phyloP scores from a whole-genome alignment of 2,888 invertebrate genomes.

The Creontiades dilutus region DNA sequence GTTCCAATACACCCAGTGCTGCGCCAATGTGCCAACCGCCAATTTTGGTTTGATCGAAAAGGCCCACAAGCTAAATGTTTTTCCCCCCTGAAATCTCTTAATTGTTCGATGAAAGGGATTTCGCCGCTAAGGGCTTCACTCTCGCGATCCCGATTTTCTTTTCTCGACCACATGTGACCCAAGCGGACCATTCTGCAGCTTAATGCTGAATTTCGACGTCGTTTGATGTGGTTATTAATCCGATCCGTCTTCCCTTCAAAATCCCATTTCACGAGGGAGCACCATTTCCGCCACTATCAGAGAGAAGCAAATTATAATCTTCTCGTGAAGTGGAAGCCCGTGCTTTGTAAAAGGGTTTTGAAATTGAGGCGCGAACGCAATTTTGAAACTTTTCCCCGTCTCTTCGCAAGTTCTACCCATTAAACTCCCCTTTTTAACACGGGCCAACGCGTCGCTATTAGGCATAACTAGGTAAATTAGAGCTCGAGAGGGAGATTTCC shows the following conservation, averaged over 20 bases:
- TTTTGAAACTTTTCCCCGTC: constrained; percentile 33
- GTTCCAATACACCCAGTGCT: too few species aligned
- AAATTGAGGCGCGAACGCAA: constrained; percentile 39
- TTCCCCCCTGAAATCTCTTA: too few species aligned
- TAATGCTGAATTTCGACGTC: not conserved
- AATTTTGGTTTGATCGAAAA: too few species aligned
- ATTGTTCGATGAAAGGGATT: too few species aligned
- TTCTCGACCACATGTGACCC: not conserved
- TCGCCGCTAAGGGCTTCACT: too few species aligned
- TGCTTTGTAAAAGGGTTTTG: constrained; percentile 31
- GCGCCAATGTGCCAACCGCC: too few species aligned
- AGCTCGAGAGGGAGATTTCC: constrained; percentile 17
- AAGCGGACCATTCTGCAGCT: not conserved
- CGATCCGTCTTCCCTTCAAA: not conserved
- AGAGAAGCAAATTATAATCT: constrained; percentile 37
- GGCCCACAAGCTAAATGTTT: too few species aligned
- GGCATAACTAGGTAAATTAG: constrained; percentile 36
- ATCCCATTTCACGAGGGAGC: not conserved
- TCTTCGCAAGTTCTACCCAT: not conserved
- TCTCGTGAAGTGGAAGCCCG: not conserved
- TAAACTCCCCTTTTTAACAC: constrained; percentile 40
- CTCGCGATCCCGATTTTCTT: too few species aligned
- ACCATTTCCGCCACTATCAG: not conserved
- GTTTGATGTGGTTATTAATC: not conserved
- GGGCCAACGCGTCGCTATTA: constrained; percentile 32